Base-by-base conservation (phyloP, 2,797 vertebrate genomes). In the Aselliscus stoliczkanus region DNA sequence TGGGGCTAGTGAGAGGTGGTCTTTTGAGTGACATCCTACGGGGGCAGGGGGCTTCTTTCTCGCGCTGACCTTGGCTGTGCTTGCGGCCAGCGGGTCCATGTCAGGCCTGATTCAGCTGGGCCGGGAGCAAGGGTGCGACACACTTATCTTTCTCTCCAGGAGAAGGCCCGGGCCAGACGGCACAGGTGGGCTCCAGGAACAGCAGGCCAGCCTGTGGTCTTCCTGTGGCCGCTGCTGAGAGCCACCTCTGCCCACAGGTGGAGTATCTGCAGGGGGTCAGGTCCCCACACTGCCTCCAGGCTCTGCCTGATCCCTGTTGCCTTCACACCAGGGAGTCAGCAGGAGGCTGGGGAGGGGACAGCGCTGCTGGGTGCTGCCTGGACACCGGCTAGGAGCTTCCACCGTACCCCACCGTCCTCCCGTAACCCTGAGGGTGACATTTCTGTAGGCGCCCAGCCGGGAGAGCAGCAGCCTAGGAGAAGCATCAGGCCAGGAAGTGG, bases 71-170 rank as follows among this genome's bases (percentile, higher is more conserved):
- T 4, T 17, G 0, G 2, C 52, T 50, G 29, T 31, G 65, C 23
- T 0, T 8, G 14, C 21, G 64, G 54, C 20, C 42, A 7, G 23
- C 31, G 14, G 70, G 23, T 50, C 60, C 8, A 39, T 15, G 39
- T 39, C 50, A 44, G 29, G 29, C 50, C 37, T 47, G 5, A 0
- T 10, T 50, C 54, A 0, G 56, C 13, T 1, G 13, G 50, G 47
- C 72, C 1, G 0, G 21, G 79, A 0, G 86, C 75, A 0, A 0
- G 1, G 67, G 58, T 54, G 93, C 23, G 17, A n/a, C 79, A 42
- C 56, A 85, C 86, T 96, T 34, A 14, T 93, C 85, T 2, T 96
- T 8, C 54, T 85, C 50, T 87, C 0, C 0, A 1, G 15, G 90
- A 92, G 56, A 37, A 4, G 18, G 0, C 85, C 93, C 92, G 37